Evolutionary conservation across 2,113 vertebrate species (phyloP), one percentile per base, ranked within the genome.

Genomic region (Dinomys branickii): DNA sequence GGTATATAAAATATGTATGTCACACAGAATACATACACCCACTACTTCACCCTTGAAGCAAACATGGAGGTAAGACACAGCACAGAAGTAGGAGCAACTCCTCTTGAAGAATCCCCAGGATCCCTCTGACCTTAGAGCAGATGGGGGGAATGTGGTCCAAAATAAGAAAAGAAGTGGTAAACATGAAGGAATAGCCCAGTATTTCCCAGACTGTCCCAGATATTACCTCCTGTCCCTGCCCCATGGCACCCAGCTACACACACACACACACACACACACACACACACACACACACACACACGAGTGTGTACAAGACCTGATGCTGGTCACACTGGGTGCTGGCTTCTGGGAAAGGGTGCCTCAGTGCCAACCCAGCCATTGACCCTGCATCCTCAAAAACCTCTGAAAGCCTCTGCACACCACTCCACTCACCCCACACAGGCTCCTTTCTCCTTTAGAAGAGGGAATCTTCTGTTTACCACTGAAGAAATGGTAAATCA

Each of bases 161-260:
- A 59, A 56, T 28, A 11, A 33, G 44, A 75, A 77, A 50, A n/a
- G 71, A 73, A 41, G 38, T 10, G 38, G 38, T 41, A 41, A 75
- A 44, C 19, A 1, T 33, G 44, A 10, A 73, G 44, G 14, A 44
- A 22, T n/a, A 10, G 30, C 11, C 73, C 59, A 52, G 35, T 8
- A 20, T 52, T 19, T 71, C 8, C 38, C 52, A 4, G 17, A 86
- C 33, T 28, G 6, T 11, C 41, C 33, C 52, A 69, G 38, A 4
- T 33, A 0, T 54, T 33, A 8, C 9, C 13, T 35, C 1, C 5
- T 26, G 9, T 22, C 41, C 24, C 5, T 26, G 2, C 38, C 24
- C 71, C 71, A 28, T 7, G 5, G 24, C 73, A 47, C 73, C 41
- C 73, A 12, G 73, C 65, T 2, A 33, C 65, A 67, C 20, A 58